Conservation (phyloP, 2,797 vertebrate genomes). For the Microcaecilia unicolor region DNA sequence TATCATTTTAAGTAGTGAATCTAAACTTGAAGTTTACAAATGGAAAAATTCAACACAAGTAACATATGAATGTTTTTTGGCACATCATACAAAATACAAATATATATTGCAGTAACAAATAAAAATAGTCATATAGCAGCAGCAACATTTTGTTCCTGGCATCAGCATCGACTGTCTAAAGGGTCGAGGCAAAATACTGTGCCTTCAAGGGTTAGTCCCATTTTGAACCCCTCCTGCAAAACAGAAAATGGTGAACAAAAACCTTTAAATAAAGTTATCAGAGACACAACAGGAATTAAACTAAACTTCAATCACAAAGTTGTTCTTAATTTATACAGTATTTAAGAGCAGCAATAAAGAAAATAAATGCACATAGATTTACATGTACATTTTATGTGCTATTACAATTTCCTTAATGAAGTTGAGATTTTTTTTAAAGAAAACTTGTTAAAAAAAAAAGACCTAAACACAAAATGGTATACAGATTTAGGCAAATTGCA, state of each 20-base stretch:
- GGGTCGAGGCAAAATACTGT: constrained; percentile 94
- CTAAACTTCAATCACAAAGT: too few species aligned
- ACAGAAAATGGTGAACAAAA: constrained; percentile 20
- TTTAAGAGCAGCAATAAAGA: too few species aligned
- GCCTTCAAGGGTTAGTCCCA: constrained; percentile 98
- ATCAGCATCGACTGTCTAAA: constrained; percentile 89
- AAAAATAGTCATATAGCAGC: neutral
- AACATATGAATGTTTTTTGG: constrained; percentile 44
- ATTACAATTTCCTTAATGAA: too few species aligned
- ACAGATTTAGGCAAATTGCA: too few species aligned
- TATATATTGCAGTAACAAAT: constrained; percentile 2
- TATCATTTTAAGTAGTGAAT: constrained; percentile 14
- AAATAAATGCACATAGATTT: too few species aligned
- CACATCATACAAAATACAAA: constrained; percentile 25
- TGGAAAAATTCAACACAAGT: constrained; percentile 31
- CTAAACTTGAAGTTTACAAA: constrained; percentile 25
- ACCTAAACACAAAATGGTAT: too few species aligned
- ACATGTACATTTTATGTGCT: too few species aligned
- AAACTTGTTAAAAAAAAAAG: too few species aligned
- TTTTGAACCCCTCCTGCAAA: constrained; percentile 99
- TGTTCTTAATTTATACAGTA: too few species aligned
- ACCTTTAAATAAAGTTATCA: too few species aligned
- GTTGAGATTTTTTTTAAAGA: too few species aligned
- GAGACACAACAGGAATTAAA: neutral
- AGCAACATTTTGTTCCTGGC: constrained; percentile 37